phyloP scores from a whole-genome alignment of 37 sponge, comb jelly and placozoan genomes.

The Geodia barretti region DNA sequence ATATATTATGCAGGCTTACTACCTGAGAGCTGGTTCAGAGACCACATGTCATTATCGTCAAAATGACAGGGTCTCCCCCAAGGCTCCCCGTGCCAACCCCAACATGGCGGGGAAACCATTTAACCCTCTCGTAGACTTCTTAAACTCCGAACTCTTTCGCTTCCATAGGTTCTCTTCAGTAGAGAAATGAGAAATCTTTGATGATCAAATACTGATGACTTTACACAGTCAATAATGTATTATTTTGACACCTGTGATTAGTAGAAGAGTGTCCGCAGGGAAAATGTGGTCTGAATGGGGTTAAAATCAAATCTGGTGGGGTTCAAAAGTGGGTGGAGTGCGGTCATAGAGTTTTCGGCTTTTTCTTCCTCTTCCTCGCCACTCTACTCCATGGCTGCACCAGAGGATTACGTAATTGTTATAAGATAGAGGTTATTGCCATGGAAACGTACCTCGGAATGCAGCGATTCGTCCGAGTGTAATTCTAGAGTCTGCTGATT shows the following conservation, averaged over 20 bases:
- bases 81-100: neutral
- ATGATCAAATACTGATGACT: no score
- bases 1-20: neutral
- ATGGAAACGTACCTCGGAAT: neutral
- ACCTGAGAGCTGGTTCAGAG: neutral
- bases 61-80: neutral
- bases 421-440: neutral
- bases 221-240: no score
- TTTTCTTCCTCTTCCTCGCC: neutral
- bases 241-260: no score
- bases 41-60: neutral
- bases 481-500: neutral
- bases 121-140: neutral
- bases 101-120: neutral
- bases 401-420: neutral
- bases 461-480: neutral
- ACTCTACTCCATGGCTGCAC: neutral
- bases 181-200: neutral
- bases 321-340: neutral
- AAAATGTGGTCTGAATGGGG: no score
- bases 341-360: neutral
- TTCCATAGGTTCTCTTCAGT: neutral
- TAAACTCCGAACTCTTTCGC: neutral
- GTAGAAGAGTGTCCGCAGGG: no score
- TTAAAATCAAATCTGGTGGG: no score